Percentiles rank a stretch among this genome's conserved stretches.
These are phyloP conservation scores for Sympetrum striolatum DNA, from an alignment of 2,888 invertebrate species.

Conservation along the genomic window DNA sequence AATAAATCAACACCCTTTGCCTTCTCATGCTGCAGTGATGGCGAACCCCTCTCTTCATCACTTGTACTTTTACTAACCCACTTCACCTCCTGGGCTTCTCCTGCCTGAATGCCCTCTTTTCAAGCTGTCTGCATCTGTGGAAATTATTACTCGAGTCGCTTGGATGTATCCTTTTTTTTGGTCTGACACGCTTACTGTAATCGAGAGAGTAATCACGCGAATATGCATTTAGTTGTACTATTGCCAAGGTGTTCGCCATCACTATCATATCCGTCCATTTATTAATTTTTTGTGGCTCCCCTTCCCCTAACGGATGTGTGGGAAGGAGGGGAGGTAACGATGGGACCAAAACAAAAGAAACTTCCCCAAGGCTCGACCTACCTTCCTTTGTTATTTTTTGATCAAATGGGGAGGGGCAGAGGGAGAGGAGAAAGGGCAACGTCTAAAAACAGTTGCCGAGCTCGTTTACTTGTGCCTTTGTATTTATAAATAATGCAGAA, in stretches of 20 bases:
- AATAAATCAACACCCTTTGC: slow-evolving; percentile 17
- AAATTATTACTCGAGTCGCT: slow-evolving; percentile 31
- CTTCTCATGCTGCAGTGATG: slow-evolving; percentile 42
- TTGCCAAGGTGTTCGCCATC: slow-evolving; percentile 43
- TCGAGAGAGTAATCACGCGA: neutral
- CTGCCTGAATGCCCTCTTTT: slow-evolving; percentile 34
- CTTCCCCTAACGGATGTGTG: neutral
- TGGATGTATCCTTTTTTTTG: slow-evolving; percentile 31
- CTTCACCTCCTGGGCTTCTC: slow-evolving; percentile 42
- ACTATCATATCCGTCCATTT: slow-evolving; percentile 33
- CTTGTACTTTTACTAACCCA: slow-evolving; percentile 29
- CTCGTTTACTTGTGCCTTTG: slow-evolving; percentile 10
- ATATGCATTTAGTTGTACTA: slow-evolving; percentile 6
- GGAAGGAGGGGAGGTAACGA: neutral
- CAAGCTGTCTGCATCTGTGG: slow-evolving; percentile 39
- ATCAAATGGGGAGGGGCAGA: neutral
- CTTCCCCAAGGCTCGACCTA: neutral
- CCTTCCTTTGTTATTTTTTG: neutral
- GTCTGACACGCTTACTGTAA: neutral
- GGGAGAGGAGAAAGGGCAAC: neutral
- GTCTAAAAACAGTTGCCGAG: neutral
- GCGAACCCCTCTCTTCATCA: slow-evolving; percentile 35
- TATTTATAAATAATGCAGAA: neutral
- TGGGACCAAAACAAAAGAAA: slow-evolving; percentile 27
- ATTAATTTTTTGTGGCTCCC: neutral